Evolutionary conservation across 2,888 invertebrate genomes (phyloP), one percentile per base, ranked within the genome.

Genomic region (Xylophagus ater): DNA sequence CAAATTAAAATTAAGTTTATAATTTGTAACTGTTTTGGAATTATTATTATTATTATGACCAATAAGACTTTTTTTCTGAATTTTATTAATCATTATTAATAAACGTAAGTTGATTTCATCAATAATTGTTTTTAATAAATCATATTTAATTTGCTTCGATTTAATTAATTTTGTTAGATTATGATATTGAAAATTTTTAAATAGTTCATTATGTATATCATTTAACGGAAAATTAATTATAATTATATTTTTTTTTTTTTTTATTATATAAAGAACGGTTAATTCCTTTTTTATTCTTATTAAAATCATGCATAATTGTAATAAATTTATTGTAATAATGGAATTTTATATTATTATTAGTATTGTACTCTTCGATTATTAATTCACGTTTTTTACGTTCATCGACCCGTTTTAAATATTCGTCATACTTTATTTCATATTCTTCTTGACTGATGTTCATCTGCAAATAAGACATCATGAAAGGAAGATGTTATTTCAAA

Each of bases 361-460:
- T 9, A 19, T 37, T 37, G 25, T 31, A 30, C 3, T 42, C 20
- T 8, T 48, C 18, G 1, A 20, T 19, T 10, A 50, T 14, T 18
- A 49, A 9, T 15, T 47, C 50, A 2, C 49, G 50, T 17, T 42
- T 37, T 17, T 49, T 54, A 13, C 61, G 58, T 45, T 59, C 54
- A 29, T 56, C 60, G 12, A 66, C 55, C 24, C 63, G 60, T 30
- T 58, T 53, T 52, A 77, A 65, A 60, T 76, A 77, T 57, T 70
- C 68, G 47, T 62, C 62, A 64, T 76, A 75, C 62, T 75, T 76
- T 47, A 68, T 67, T 40, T 68, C 67, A 59, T 76, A 77, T 56
- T 77, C 77, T 46, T 67, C 59, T 58, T 75, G 74, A 52, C 76
- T 77, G 50, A 78, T 70, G 62, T 77, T 77, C 51, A 74, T 74